These are phyloP conservation scores for Cantharis rufa DNA, from an alignment of 2,888 invertebrate species.

Conservation along the genomic window DNA sequence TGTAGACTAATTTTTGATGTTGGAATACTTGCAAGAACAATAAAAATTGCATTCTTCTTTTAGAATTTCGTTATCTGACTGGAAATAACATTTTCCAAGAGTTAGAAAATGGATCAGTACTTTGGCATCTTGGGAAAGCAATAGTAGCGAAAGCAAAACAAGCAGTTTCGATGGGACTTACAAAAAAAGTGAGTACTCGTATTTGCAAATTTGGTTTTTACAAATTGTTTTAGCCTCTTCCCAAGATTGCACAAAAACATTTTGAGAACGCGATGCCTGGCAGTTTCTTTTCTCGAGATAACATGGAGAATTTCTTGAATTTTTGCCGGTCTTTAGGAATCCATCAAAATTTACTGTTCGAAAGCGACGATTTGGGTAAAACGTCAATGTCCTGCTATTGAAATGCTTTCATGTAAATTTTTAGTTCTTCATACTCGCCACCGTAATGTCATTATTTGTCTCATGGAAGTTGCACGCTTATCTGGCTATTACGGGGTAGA, in stretches of 20 bases:
- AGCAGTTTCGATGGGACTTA: slow-evolving; percentile 65
- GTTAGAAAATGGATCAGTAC: slow-evolving; percentile 80
- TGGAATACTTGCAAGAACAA: too few relatives aligned
- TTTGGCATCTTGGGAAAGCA: slow-evolving; percentile 79
- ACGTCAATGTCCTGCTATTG: background rate
- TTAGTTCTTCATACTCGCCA: slow-evolving; percentile 82
- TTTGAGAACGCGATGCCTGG: slow-evolving; percentile 83
- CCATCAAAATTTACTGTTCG: slow-evolving; percentile 85
- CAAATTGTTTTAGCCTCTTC: slow-evolving; percentile 62
- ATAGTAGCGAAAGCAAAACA: slow-evolving; percentile 77
- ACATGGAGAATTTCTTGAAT: slow-evolving; percentile 85
- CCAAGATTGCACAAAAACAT: slow-evolving; percentile 74
- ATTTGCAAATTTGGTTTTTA: background rate
- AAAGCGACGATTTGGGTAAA: slow-evolving; percentile 85
- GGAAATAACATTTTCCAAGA: slow-evolving; percentile 81
- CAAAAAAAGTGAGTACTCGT: slow-evolving; percentile 46
- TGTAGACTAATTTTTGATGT: too few relatives aligned
- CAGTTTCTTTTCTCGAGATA: slow-evolving; percentile 88
- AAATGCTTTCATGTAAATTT: slow-evolving; percentile 24
- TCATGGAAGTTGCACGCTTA: slow-evolving; percentile 82
- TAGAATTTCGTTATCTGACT: slow-evolving; percentile 73
- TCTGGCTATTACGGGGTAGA: slow-evolving; percentile 79
- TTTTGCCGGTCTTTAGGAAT: slow-evolving; percentile 85
- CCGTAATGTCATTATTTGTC: slow-evolving; percentile 80
- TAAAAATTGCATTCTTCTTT: background rate